A percentile compares a stretch with the other conserved stretches of the same genome.
These are phyloP conservation scores for Cryptocephalus moraei DNA, from an alignment of 2,888 invertebrate species.

Conservation along the genomic window DNA sequence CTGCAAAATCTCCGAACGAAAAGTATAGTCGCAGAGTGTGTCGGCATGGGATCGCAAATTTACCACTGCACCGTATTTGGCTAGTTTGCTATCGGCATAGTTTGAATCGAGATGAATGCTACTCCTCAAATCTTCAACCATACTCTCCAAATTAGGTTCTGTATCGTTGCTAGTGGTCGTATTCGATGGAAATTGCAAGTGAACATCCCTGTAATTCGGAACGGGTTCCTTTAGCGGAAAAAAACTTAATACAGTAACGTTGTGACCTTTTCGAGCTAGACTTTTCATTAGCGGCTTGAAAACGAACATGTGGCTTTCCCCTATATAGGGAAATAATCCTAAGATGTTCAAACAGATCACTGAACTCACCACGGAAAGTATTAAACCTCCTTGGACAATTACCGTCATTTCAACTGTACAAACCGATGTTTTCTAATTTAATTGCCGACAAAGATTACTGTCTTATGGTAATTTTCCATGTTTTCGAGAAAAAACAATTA, in stretches of 20 bases:
- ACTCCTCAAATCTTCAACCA: slow-evolving; percentile 1
- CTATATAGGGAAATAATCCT: not conserved
- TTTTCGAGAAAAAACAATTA: too few relatives aligned
- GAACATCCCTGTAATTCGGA: not conserved
- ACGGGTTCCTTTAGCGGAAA: not conserved
- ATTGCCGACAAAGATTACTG: too few relatives aligned
- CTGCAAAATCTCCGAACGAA: not conserved
- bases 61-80: not conserved
- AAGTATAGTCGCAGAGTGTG: not conserved
- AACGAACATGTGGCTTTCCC: not conserved
- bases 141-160: not conserved
- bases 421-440: too few relatives aligned
- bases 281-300: not conserved
- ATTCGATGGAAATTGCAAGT: too few relatives aligned
- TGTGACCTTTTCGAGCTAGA: not conserved
- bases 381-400: too few relatives aligned
- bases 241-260: not conserved
- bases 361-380: too few relatives aligned
- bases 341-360: not conserved
- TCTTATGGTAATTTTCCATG: too few relatives aligned
- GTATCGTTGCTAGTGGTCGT: too few relatives aligned
- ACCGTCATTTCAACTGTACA: too few relatives aligned
- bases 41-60: too few relatives aligned
- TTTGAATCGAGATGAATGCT: not conserved
- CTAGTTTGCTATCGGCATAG: not conserved